phyloP scores from a whole-genome alignment of 1,140 invertebrate species.

The Chelonus insularis region DNA sequence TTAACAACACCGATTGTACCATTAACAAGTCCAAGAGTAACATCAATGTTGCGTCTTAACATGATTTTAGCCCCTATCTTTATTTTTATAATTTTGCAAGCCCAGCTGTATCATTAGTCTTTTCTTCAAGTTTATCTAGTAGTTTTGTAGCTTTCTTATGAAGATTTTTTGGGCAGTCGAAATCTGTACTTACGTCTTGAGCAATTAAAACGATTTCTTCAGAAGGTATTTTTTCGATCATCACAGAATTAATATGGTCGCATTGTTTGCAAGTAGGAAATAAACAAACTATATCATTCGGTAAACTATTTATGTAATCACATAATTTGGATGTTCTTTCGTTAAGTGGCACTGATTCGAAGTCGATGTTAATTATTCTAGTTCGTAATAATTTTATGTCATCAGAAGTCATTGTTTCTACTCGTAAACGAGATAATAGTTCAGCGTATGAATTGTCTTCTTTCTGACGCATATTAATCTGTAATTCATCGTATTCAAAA shows the following conservation, averaged over 20 bases:
- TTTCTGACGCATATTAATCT: slow-evolving; percentile 9
- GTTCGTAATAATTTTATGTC: slow-evolving; percentile 26
- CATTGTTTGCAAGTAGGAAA: slow-evolving; percentile 20
- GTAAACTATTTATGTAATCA: slow-evolving; percentile 29
- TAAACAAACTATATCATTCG: too few relatives aligned
- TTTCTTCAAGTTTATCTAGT: slow-evolving; percentile 7
- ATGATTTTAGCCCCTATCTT: slow-evolving; percentile 36
- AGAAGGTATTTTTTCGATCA: slow-evolving; percentile 21
- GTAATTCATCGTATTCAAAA: not conserved
- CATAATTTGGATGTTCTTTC: slow-evolving; percentile 22
- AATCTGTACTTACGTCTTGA: slow-evolving; percentile 11
- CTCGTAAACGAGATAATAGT: slow-evolving; percentile 26
- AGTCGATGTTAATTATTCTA: slow-evolving; percentile 20
- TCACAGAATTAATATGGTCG: slow-evolving; percentile 27
- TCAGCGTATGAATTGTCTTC: slow-evolving; percentile 29
- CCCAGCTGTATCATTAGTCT: slow-evolving; percentile 28
- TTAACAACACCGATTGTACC: slow-evolving; percentile 29
- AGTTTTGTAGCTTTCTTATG: slow-evolving; percentile 13
- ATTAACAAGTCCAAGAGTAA: slow-evolving; percentile 41
- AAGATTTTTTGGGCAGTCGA: not conserved
- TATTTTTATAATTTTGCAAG: slow-evolving; percentile 28
- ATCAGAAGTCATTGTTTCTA: slow-evolving; percentile 15
- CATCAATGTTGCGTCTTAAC: slow-evolving; percentile 45
- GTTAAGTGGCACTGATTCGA: not conserved
- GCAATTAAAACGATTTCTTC: slow-evolving; percentile 27